phyloP scores from a whole-genome alignment of 2,888 invertebrate genomes.

The Myopa testacea region DNA sequence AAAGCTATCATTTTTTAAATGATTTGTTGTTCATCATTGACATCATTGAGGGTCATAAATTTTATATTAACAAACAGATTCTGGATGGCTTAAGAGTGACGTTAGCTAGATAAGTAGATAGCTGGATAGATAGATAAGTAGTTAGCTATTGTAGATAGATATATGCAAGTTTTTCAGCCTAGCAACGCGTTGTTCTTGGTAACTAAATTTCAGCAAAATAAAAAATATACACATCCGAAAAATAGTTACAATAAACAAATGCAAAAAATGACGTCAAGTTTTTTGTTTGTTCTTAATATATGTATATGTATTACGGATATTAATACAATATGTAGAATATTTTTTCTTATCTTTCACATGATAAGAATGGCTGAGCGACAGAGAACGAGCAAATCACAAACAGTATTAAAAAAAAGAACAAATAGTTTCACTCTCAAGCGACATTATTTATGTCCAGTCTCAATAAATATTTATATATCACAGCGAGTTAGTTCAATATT shows the following conservation, averaged over 20 bases:
- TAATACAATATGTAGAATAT: not conserved
- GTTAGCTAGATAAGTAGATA: too few species aligned
- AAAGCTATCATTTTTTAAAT: too few species aligned
- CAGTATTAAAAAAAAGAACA: not conserved
- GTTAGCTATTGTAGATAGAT: too few species aligned
- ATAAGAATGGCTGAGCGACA: constrained; percentile 30
- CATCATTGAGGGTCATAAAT: too few species aligned
- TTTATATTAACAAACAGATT: too few species aligned
- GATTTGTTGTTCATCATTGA: too few species aligned
- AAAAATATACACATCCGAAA: too few species aligned
- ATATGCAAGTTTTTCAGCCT: too few species aligned
- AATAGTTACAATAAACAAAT: not conserved
- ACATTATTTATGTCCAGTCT: not conserved
- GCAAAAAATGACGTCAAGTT: constrained; percentile 28
- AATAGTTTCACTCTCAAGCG: constrained; percentile 3
- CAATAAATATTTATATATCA: not conserved
- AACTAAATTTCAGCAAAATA: too few species aligned
- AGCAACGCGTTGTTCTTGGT: too few species aligned
- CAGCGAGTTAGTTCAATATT: constrained; percentile 8
- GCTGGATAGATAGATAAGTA: too few species aligned
- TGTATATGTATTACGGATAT: not conserved
- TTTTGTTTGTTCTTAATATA: constrained; percentile 7
- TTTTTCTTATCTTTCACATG: constrained; percentile 29
- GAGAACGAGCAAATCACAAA: not conserved
- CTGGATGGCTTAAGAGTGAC: too few species aligned